Evolutionary conservation across 2,888 invertebrate species (phyloP).

Genomic region (Thelaira solivaga): DNA sequence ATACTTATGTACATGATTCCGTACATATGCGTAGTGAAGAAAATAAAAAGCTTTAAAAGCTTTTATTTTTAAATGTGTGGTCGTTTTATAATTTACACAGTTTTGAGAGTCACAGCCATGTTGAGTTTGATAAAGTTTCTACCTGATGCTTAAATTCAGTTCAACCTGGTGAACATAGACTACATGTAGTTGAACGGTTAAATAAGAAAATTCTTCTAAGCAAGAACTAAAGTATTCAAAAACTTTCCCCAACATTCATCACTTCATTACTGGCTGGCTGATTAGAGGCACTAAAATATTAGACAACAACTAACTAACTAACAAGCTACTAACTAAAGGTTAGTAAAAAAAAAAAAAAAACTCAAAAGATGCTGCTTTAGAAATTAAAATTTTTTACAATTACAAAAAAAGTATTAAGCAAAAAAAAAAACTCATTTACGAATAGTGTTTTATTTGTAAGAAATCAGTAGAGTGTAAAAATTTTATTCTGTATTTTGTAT

Average conservation of each 20-base stretch:
- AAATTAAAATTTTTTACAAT: too few species aligned
- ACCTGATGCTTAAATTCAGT: conserved; percentile 74
- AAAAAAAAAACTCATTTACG: background rate
- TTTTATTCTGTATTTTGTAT: background rate
- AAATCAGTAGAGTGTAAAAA: conserved; percentile 26
- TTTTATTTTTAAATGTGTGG: conserved; percentile 29
- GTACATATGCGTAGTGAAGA: background rate
- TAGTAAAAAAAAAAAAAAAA: conserved; percentile 5
- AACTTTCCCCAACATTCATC: conserved; percentile 62
- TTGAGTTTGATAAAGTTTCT: conserved; percentile 62
- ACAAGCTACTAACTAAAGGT: conserved; percentile 7
- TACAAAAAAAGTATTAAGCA: background rate
- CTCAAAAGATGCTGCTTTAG: too few species aligned
- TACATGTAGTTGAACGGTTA: conserved; percentile 74
- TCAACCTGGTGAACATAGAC: conserved; percentile 74
- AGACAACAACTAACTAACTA: conserved; percentile 6
- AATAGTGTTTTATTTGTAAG: background rate
- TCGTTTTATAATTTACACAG: background rate
- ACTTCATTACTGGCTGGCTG: conserved; percentile 42
- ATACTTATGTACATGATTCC: background rate
- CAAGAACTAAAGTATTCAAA: conserved; percentile 52
- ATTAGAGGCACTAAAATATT: background rate
- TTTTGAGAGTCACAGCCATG: conserved; percentile 39
- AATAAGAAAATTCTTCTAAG: conserved; percentile 66
- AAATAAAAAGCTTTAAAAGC: conserved; percentile 21